A percentile compares a stretch with the other conserved stretches of the same genome.
Evolutionary conservation across 2,113 vertebrate genomes (phyloP).

Genomic region (Bucco capensis): DNA sequence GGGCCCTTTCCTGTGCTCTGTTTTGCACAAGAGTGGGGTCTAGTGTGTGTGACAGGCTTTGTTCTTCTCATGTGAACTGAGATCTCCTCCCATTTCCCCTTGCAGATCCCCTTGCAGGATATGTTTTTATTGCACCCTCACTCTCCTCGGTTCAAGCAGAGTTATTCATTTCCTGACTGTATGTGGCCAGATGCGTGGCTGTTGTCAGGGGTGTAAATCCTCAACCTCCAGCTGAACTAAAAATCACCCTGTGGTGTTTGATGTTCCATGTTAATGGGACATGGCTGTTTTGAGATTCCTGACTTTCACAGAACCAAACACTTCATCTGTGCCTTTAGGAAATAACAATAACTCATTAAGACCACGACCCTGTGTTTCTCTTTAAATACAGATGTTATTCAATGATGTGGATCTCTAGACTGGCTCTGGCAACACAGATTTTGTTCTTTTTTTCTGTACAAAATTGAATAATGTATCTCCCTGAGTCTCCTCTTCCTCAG

Average conservation of each 20-base stretch:
- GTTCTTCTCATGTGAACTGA: constrained; percentile 3
- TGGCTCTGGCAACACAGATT: not conserved
- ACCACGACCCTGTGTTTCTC: not conserved
- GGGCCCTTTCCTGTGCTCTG: not conserved
- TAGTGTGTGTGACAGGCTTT: not conserved
- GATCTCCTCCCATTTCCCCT: constrained; percentile 37
- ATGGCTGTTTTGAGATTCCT: not conserved
- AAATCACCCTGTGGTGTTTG: not conserved
- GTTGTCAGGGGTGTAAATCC: constrained; percentile 22
- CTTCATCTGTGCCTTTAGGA: constrained; percentile 21
- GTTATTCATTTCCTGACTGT: constrained; percentile 47
- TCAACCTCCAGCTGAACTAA: not conserved
- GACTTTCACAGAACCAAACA: not conserved
- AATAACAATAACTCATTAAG: constrained; percentile 12
- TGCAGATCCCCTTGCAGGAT: not conserved
- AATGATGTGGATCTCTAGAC: not conserved
- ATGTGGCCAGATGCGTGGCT: not conserved
- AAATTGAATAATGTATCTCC: not conserved
- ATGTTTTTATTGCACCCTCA: constrained; percentile 10
- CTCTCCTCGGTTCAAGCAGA: not conserved
- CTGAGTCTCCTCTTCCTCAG: not conserved
- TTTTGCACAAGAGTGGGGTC: not conserved
- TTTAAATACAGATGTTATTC: constrained; percentile 14
- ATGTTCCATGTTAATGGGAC: not conserved
- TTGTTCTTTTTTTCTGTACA: not conserved